Base-by-base conservation (phyloP, 1,140 invertebrate species). In the Drosophila neocordata region DNA sequence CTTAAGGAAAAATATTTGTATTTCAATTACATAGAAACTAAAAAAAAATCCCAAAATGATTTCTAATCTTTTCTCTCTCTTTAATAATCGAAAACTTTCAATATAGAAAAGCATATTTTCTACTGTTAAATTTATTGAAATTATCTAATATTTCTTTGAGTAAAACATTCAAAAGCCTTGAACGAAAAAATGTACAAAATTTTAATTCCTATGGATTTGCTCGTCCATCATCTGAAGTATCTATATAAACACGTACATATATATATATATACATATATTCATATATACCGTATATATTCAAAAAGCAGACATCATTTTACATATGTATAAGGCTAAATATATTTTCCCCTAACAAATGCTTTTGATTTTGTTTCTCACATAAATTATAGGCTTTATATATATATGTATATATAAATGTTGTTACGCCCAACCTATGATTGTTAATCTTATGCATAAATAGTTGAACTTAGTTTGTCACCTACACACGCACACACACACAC, bases 401-500 rank as follows among this genome's bases (percentile, higher is more conserved):
- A 24, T 24, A 24, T 7, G 2, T 41, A 41, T 13, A 13, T 41
- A 15, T 44, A 44, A 44, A 44, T 44, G 12, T 8, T 20, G 41
- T 3, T 11, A 48, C 41, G 41, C 41, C 15, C 15, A 20, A 20
- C 4, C 15, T 20, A 20, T 20, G 15, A 48, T 48, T 20, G 18
- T 48, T 48, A 48, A 48, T 48, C 8, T 44, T 44, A 18, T 44
- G n/a, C 13, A 44, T 18, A 15, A 44, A 44, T 18, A 44, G 5
- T 48, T 5, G 15, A 48, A 48, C 15, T 48, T 20, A 4, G 41
- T 3, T 48, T 20, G 18, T 18, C 41, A 44, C 41, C 41, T 48
- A 48, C 41, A 48, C 15, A 58, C 31, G 15, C 34, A 18, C 8
- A 52, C 61, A 38, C 37, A 31, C 13, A 41, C 53, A 58, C 13